Conservation (phyloP, 2,888 invertebrate species). For the Acronicta psi region DNA sequence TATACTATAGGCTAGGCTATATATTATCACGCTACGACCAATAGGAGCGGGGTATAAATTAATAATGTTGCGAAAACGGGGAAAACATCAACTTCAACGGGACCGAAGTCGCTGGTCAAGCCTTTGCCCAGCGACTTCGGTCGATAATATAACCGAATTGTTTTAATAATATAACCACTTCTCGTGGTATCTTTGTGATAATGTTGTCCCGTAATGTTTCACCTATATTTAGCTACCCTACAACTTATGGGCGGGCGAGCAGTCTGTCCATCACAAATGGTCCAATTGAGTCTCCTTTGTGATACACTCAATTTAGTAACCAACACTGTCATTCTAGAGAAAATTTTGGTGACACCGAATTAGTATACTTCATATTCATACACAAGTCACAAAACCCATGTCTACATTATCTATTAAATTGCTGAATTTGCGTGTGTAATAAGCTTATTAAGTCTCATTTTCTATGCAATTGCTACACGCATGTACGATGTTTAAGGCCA, state of each 20-base stretch:
- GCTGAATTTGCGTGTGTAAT: slow-evolving; percentile 14
- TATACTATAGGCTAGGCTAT: too few relatives aligned
- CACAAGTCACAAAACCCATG: background rate
- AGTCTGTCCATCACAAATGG: slow-evolving; percentile 66
- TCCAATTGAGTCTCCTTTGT: slow-evolving; percentile 67
- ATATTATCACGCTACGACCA: too few relatives aligned
- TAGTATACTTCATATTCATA: slow-evolving; percentile 17
- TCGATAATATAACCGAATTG: too few relatives aligned
- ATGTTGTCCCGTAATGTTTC: background rate
- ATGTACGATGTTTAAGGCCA: slow-evolving; percentile 10
- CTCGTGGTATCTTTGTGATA: background rate
- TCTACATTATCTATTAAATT: slow-evolving; percentile 7
- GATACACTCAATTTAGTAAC: slow-evolving; percentile 56
- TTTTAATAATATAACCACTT: too few relatives aligned
- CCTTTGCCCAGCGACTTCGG: too few relatives aligned
- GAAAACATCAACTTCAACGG: too few relatives aligned
- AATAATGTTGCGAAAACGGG: too few relatives aligned
- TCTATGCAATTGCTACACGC: slow-evolving; percentile 16
- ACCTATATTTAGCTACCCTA: slow-evolving; percentile 14
- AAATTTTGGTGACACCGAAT: slow-evolving; percentile 49
- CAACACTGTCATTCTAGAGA: slow-evolving; percentile 35
- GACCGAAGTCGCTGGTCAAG: too few relatives aligned
- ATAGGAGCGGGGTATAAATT: too few relatives aligned
- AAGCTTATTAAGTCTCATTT: slow-evolving; percentile 29
- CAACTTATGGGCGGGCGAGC: slow-evolving; percentile 26